These are phyloP conservation scores for Lomographa bimaculata DNA, from an alignment of 2,888 invertebrate genomes.

Conservation along the genomic window DNA sequence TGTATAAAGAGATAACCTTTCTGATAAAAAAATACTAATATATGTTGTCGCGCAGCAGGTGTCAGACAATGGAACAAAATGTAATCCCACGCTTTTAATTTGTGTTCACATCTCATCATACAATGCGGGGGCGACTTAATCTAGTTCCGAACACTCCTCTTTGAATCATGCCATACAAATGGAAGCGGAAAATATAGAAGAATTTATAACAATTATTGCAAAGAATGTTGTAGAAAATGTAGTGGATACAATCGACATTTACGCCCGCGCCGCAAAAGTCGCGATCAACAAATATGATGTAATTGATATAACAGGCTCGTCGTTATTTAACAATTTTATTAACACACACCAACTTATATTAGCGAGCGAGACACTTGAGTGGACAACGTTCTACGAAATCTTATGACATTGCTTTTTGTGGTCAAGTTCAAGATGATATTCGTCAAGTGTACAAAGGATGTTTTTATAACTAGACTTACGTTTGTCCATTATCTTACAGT, in stretches of 20 bases:
- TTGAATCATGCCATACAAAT: constrained; percentile 35
- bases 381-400: constrained; percentile 44
- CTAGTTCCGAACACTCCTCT: constrained; percentile 43
- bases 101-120: constrained; percentile 45
- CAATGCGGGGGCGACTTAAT: constrained; percentile 48
- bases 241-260: constrained; percentile 19
- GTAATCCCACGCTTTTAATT: constrained; percentile 53
- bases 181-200: constrained; percentile 14
- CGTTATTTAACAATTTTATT: constrained; percentile 69
- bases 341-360: constrained; percentile 50
- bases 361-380: constrained; percentile 47
- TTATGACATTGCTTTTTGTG: constrained; percentile 62
- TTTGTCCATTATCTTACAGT: too few relatives aligned
- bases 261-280: constrained; percentile 27
- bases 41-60: constrained; percentile 43
- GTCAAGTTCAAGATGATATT: constrained; percentile 69
- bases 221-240: constrained; percentile 25
- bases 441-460: constrained; percentile 3
- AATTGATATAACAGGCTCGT: constrained; percentile 55
- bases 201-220: neutral
- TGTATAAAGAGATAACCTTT: constrained; percentile 48
- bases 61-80: constrained; percentile 46
- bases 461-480: too few relatives aligned
- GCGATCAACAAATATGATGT: constrained; percentile 61
- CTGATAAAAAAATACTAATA: constrained; percentile 42